phyloP scores from a whole-genome alignment of 2,113 vertebrate genomes.

The Acinonyx jubatus region DNA sequence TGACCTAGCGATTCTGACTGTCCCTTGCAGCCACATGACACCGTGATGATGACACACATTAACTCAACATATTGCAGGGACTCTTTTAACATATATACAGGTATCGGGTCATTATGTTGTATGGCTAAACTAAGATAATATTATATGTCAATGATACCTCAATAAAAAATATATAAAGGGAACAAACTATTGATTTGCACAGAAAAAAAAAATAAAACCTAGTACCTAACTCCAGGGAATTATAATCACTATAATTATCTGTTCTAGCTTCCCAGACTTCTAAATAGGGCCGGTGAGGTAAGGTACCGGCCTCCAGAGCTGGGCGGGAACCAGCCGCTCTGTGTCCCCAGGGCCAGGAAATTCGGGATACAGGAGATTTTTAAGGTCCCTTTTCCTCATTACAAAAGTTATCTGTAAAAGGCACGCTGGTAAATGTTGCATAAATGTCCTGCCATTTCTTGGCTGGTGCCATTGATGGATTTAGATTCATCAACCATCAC shows the following conservation, averaged over 20 bases:
- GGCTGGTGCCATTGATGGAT: not conserved
- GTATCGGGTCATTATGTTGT: fast-evolving
- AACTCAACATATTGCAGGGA: too few relatives aligned
- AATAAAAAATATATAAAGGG: not conserved
- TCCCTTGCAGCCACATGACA: too few relatives aligned
- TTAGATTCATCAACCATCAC: not conserved
- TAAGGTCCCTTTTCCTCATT: not conserved
- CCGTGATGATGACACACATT: fast-evolving
- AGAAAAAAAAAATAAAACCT: not conserved
- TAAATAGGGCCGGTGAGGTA: fast-evolving
- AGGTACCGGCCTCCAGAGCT: not conserved
- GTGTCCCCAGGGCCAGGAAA: fast-evolving
- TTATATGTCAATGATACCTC: not conserved
- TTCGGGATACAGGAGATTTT: not conserved
- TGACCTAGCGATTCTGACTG: fast-evolving
- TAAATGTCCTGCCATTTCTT: not conserved
- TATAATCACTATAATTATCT: fast-evolving
- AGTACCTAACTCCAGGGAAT: too few relatives aligned
- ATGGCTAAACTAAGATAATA: not conserved
- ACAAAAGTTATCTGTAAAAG: not conserved
- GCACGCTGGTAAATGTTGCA: not conserved
- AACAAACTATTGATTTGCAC: not conserved
- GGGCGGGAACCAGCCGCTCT: too few relatives aligned
- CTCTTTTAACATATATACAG: not conserved
- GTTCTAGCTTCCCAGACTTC: not conserved